phyloP scores from a whole-genome alignment of 1,140 invertebrate species.

The Elymnias hypermnestra region DNA sequence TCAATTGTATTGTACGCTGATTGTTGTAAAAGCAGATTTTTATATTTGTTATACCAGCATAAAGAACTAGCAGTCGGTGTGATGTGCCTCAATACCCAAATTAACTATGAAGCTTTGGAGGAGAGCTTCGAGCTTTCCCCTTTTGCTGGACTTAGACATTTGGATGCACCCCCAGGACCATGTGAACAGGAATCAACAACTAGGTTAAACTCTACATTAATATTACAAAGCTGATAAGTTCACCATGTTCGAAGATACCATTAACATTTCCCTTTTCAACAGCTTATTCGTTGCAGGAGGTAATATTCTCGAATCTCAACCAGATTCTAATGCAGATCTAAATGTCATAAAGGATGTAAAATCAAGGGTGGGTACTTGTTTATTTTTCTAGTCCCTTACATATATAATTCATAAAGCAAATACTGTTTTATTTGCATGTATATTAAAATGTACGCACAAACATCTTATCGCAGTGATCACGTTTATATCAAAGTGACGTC shows the following conservation, averaged over 20 bases:
- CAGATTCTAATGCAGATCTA: conserved; percentile 10
- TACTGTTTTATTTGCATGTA: no score
- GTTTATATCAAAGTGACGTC: no score
- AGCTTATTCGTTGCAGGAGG: conserved; percentile 2
- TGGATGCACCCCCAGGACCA: conserved; percentile 17
- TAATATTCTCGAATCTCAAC: conserved; percentile 3
- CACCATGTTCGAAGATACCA: no score
- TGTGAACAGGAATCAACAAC: conserved; percentile 9
- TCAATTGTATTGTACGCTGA: neutral
- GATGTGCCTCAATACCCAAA: conserved; percentile 79
- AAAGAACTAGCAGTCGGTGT: conserved; percentile 76
- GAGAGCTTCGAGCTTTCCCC: conserved; percentile 82
- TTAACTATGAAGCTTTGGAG: conserved; percentile 80
- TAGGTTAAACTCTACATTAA: conserved; percentile 3
- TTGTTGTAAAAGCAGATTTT: no score
- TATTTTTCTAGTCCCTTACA: no score
- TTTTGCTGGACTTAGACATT: conserved; percentile 78
- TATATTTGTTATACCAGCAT: no score
- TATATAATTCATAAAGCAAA: no score
- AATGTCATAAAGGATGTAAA: conserved; percentile 19
- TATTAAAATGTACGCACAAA: no score
- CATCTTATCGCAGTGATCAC: no score
- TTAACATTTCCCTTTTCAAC: neutral
- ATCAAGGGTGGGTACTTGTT: conserved; percentile 26
- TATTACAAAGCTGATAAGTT: no score